A percentile compares a stretch with the other conserved stretches of the same genome.
These are phyloP conservation scores for Helarctos malayanus DNA, from an alignment of 2,797 vertebrate genomes.

Conservation along the genomic window DNA sequence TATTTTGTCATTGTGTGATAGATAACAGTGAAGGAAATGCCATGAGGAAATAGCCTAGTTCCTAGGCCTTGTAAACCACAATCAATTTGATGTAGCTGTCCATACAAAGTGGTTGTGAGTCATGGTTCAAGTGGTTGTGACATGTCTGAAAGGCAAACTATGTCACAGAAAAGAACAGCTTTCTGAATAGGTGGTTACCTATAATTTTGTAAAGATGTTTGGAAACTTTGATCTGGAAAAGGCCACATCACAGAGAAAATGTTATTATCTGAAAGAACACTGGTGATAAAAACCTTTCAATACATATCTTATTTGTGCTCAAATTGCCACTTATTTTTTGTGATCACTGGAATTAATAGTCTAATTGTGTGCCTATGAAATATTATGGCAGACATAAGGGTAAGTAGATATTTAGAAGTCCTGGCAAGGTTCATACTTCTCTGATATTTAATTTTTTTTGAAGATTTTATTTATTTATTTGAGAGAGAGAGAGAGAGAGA, in stretches of 20 bases:
- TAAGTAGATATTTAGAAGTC: not conserved
- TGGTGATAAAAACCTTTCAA: conserved; percentile 1
- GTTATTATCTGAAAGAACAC: not conserved
- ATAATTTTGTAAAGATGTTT: conserved; percentile 9
- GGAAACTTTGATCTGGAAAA: conserved; percentile 36
- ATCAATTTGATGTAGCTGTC: conserved; percentile 14
- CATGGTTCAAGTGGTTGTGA: conserved; percentile 44
- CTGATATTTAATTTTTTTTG: not conserved
- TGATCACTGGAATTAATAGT: not conserved
- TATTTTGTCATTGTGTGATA: conserved; percentile 22
- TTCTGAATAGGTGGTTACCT: not conserved
- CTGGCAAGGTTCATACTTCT: not conserved
- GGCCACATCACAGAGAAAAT: conserved; percentile 33
- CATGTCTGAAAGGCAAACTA: conserved; percentile 65
- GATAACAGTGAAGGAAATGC: not conserved
- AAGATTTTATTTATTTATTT: not conserved
- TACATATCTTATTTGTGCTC: not conserved
- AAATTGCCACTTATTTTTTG: not conserved
- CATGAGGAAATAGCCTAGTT: not conserved
- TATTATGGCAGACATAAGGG: not conserved
- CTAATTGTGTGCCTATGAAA: not conserved
- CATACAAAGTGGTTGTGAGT: not conserved
- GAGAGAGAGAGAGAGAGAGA: not conserved
- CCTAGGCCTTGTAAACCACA: conserved; percentile 23
- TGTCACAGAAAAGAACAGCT: conserved; percentile 13